These are phyloP conservation scores for Cloeon dipterum DNA, from an alignment of 2,888 invertebrate species.

Conservation along the genomic window DNA sequence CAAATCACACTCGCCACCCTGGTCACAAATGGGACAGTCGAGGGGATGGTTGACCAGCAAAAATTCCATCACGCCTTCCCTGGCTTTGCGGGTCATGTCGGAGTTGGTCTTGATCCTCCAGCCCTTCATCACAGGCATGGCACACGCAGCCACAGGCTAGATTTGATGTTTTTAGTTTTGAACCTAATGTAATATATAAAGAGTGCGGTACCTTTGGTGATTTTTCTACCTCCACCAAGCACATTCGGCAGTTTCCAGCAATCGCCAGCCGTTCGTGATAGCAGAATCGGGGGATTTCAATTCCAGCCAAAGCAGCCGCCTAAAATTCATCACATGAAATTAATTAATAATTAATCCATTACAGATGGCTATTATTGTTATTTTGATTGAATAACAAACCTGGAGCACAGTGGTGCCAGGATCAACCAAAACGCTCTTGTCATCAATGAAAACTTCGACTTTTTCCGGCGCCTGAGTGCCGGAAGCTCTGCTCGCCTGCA, in stretches of 20 bases:
- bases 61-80: slow-evolving; percentile 96
- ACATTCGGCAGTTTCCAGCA: slow-evolving; percentile 99
- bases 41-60: slow-evolving; percentile 93
- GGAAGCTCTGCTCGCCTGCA: slow-evolving; percentile 14
- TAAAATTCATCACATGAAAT: slow-evolving; percentile 15
- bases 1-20: slow-evolving; percentile 80
- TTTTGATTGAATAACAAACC: too few relatives aligned
- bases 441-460: slow-evolving; percentile 93
- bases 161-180: slow-evolving; percentile 6
- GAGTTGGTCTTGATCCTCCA: slow-evolving; percentile 97
- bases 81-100: slow-evolving; percentile 60
- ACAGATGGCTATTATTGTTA: too few relatives aligned
- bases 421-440: slow-evolving; percentile 76
- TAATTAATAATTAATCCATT: too few relatives aligned
- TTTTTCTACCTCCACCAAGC: slow-evolving; percentile 96
- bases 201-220: slow-evolving; percentile 71
- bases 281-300: slow-evolving; percentile 97
- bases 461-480: slow-evolving; percentile 36
- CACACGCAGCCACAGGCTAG: slow-evolving; percentile 89
- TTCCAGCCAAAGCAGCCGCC: slow-evolving; percentile 86
- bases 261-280: slow-evolving; percentile 97
- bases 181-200: too few relatives aligned
- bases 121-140: slow-evolving; percentile 99
- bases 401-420: slow-evolving; percentile 95
- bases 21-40: slow-evolving; percentile 99